These are phyloP conservation scores for Andrena dorsata DNA, from an alignment of 2,888 invertebrate genomes.

Conservation along the genomic window DNA sequence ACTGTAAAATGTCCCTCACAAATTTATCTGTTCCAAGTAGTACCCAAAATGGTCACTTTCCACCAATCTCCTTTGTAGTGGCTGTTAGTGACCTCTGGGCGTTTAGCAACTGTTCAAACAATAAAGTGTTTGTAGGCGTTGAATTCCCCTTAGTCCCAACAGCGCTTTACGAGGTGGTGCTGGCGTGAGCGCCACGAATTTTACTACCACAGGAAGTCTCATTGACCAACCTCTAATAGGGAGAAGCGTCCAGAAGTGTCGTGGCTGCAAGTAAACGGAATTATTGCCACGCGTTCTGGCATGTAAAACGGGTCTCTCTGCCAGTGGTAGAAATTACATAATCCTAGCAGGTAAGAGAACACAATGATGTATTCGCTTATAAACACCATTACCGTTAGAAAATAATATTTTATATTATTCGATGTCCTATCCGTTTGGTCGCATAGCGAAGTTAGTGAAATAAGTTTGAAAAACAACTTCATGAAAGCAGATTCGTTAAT, in stretches of 20 bases:
- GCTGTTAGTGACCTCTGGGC: not conserved
- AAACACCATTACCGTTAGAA: not conserved
- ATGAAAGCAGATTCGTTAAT: not conserved
- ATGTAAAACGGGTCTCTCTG: not conserved
- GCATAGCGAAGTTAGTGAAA: not conserved
- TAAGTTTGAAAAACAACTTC: not conserved
- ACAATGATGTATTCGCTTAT: not conserved
- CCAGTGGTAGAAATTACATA: not conserved
- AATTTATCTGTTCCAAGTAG: too few species aligned
- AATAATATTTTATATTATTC: not conserved
- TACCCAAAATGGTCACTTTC: too few species aligned
- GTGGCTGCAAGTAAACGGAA: constrained; percentile 37
- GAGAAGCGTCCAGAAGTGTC: constrained; percentile 18
- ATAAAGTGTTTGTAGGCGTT: constrained; percentile 40
- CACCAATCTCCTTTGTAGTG: not conserved
- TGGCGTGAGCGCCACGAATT: constrained; percentile 34
- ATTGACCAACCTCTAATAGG: constrained; percentile 31
- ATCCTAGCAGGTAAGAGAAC: not conserved
- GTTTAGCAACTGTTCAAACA: constrained; percentile 35
- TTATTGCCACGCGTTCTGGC: constrained; percentile 21
- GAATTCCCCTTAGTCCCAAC: not conserved
- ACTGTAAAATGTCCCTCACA: too few species aligned
- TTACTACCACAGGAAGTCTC: constrained; percentile 55
- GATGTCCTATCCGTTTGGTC: not conserved
- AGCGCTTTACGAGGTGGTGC: not conserved